phyloP scores from a whole-genome alignment of 1,140 invertebrate genomes.

The Anadara kagoshimensis region DNA sequence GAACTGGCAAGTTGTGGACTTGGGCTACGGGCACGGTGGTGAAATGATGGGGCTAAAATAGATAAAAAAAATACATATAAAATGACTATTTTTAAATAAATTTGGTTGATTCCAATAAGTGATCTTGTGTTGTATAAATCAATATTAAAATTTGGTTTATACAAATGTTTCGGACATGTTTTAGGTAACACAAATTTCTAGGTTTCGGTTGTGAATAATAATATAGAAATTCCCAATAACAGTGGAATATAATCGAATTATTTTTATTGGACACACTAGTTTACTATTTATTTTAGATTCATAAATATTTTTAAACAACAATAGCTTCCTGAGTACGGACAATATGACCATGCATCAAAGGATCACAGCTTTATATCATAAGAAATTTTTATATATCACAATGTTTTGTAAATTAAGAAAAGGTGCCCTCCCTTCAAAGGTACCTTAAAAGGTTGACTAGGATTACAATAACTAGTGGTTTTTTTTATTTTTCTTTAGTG shows the following conservation, averaged over 20 bases:
- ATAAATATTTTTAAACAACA: no score
- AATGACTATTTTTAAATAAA: neutral
- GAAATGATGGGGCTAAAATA: conserved; percentile 65
- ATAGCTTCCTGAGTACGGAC: no score
- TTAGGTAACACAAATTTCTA: neutral
- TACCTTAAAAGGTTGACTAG: neutral
- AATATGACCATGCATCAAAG: conserved; percentile 1
- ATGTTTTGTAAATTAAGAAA: neutral
- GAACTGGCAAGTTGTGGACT: conserved; percentile 53
- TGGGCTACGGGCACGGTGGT: conserved; percentile 66
- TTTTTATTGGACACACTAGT: no score
- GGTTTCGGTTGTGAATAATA: neutral
- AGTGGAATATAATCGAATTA: no score
- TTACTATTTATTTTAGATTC: no score
- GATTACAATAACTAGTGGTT: neutral
- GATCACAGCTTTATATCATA: neutral
- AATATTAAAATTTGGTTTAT: no score
- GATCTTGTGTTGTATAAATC: no score
- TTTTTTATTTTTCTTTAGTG: no score
- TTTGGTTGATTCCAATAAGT: neutral
- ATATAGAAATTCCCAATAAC: neutral
- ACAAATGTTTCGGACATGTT: no score
- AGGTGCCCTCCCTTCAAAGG: neutral
- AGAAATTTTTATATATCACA: neutral
- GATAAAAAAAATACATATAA: conserved; percentile 15